Evolutionary conservation across 2,797 vertebrate species (phyloP).

Genomic region (Ataeniobius toweri): DNA sequence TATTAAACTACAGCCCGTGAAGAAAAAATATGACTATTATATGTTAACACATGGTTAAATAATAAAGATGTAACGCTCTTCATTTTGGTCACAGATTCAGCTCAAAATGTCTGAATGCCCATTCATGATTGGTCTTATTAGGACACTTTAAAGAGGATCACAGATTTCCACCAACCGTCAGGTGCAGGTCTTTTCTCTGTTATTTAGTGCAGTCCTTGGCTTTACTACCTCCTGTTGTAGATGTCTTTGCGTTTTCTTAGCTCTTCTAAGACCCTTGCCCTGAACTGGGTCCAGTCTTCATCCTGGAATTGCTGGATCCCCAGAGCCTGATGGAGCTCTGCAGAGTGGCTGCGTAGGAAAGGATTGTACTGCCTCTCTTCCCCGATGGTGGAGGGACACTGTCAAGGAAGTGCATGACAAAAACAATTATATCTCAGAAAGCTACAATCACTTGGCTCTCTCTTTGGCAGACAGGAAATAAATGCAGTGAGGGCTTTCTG

Average conservation of each 20-base stretch:
- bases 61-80: conserved; percentile 8
- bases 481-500: neutral
- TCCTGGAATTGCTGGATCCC: conserved; percentile 81
- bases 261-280: conserved; percentile 89
- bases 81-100: conserved; percentile 15
- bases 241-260: conserved; percentile 88
- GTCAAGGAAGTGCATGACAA: conserved; percentile 29
- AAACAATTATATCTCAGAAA: conserved; percentile 8
- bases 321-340: conserved; percentile 86
- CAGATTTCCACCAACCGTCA: neutral
- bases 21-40: conserved; percentile 15
- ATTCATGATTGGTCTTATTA: conserved; percentile 11
- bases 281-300: conserved; percentile 83
- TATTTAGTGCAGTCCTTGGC: neutral
- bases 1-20: conserved; percentile 11
- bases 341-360: conserved; percentile 88
- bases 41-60: neutral
- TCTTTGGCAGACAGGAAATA: neutral
- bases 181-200: neutral
- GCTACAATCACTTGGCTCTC: neutral
- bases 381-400: conserved; percentile 92
- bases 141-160: too few species aligned
- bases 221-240: conserved; percentile 84
- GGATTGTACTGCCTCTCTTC: conserved; percentile 95
- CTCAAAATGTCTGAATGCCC: conserved; percentile 33